phyloP scores from a whole-genome alignment of 1,140 invertebrate genomes.

The Calosoma granatense region DNA sequence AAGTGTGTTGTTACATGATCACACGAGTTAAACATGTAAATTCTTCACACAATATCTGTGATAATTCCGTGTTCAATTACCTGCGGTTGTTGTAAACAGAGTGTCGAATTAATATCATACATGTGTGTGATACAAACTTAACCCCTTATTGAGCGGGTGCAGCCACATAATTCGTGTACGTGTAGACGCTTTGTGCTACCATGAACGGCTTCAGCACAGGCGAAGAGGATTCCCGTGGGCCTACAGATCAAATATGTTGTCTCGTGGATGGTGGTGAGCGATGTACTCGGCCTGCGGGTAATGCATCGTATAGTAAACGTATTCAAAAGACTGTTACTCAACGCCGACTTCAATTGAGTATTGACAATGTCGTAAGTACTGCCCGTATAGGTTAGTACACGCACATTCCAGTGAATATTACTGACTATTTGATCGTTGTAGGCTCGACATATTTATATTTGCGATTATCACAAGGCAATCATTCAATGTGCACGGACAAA shows the following conservation, averaged over 20 bases:
- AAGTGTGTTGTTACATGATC: too few relatives aligned
- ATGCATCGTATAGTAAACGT: constrained; percentile 92
- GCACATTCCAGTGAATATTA: background rate
- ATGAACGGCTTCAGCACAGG: constrained; percentile 84
- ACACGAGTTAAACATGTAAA: too few relatives aligned
- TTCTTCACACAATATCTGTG: too few relatives aligned
- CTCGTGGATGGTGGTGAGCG: constrained; percentile 80
- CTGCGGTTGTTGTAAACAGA: too few relatives aligned
- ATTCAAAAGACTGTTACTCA: constrained; percentile 95
- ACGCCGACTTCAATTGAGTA: constrained; percentile 76
- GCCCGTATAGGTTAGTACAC: too few relatives aligned
- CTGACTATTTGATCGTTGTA: too few relatives aligned
- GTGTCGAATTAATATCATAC: too few relatives aligned
- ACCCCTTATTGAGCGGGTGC: too few relatives aligned
- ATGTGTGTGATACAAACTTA: too few relatives aligned
- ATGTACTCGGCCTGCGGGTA: constrained; percentile 80
- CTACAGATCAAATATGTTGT: constrained; percentile 85
- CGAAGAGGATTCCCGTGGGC: constrained; percentile 75
- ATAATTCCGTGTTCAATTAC: too few relatives aligned
- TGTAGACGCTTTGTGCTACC: too few relatives aligned
- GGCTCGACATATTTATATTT: constrained; percentile 93
- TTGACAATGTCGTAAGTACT: constrained; percentile 74
- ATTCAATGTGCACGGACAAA: constrained; percentile 87
- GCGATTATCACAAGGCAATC: constrained; percentile 90
- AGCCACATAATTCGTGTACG: too few relatives aligned